Percentiles rank a stretch among this genome's conserved stretches.
phyloP scores from a whole-genome alignment of 2,888 invertebrate species.

The Scaptomyza cyrtandrae region DNA sequence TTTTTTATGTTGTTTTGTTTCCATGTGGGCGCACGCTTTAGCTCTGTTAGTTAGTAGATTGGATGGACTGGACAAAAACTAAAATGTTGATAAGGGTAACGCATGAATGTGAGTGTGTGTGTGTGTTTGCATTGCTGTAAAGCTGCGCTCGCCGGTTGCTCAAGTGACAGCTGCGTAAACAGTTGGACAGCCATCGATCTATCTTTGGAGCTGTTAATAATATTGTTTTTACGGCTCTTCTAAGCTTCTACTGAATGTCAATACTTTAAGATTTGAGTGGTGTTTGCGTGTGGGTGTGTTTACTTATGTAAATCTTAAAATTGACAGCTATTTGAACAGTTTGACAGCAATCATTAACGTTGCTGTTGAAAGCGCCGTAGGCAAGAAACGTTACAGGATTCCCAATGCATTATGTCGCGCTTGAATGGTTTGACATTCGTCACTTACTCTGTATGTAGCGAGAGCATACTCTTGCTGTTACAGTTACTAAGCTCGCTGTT shows the following conservation, averaged over 20 bases:
- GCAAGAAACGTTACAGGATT: neutral
- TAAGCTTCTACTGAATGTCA: neutral
- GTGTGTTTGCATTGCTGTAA: conserved; percentile 25
- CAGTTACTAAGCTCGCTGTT: neutral
- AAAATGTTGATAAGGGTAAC: conserved; percentile 43
- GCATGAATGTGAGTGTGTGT: conserved; percentile 12
- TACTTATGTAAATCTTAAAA: conserved; percentile 7
- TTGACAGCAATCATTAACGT: neutral
- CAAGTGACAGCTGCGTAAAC: conserved; percentile 28
- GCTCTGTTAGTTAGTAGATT: conserved; percentile 33
- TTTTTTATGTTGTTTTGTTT: conserved; percentile 15
- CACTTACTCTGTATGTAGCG: too few species aligned
- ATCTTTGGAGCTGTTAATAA: conserved; percentile 10
- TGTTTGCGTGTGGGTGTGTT: conserved; percentile 4
- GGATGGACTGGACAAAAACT: conserved; percentile 43
- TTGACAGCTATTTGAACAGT: conserved; percentile 6
- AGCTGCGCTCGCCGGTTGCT: conserved; percentile 30
- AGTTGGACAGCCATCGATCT: conserved; percentile 16
- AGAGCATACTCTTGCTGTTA: neutral
- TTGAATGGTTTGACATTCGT: too few species aligned
- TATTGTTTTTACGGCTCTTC: neutral
- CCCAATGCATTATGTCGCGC: too few species aligned
- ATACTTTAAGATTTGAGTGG: conserved; percentile 2
- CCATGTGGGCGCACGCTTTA: conserved; percentile 44
- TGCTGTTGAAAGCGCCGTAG: neutral